Evolutionary conservation across 2,797 vertebrate genomes (phyloP).

Genomic region (Microtus californicus): DNA sequence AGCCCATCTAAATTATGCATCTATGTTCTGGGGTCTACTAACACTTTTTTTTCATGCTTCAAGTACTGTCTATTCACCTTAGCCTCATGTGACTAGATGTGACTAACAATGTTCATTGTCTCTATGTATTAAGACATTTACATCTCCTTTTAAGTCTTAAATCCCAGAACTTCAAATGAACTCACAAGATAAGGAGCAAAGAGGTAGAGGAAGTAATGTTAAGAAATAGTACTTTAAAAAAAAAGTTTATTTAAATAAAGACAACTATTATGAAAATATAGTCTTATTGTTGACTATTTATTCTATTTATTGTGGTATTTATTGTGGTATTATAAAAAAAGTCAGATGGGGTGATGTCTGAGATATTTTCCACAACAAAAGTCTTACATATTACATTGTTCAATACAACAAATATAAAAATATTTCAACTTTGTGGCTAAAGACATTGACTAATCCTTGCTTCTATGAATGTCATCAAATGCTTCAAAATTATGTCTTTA

Average conservation of each 20-base stretch:
- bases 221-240: background rate
- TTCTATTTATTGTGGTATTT: background rate
- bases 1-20: constrained; percentile 60
- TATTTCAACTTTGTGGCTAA: background rate
- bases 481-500: constrained; percentile 5
- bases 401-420: background rate
- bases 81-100: constrained; percentile 29
- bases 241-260: background rate
- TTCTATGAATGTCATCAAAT: background rate
- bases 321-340: too few relatives aligned
- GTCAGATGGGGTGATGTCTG: background rate
- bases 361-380: constrained; percentile 20
- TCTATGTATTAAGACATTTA: constrained; percentile 27
- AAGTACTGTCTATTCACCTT: constrained; percentile 40
- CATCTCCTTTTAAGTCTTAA: background rate
- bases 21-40: constrained; percentile 38
- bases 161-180: background rate
- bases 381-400: background rate
- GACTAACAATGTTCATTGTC: constrained; percentile 39
- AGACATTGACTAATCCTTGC: background rate
- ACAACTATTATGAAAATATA: constrained; percentile 41
- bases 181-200: background rate
- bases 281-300: background rate
- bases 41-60: constrained; percentile 37
- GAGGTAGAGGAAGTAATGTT: background rate